These are phyloP conservation scores for Thunnus thynnus DNA, from an alignment of 2,113 vertebrate species.

Conservation along the genomic window DNA sequence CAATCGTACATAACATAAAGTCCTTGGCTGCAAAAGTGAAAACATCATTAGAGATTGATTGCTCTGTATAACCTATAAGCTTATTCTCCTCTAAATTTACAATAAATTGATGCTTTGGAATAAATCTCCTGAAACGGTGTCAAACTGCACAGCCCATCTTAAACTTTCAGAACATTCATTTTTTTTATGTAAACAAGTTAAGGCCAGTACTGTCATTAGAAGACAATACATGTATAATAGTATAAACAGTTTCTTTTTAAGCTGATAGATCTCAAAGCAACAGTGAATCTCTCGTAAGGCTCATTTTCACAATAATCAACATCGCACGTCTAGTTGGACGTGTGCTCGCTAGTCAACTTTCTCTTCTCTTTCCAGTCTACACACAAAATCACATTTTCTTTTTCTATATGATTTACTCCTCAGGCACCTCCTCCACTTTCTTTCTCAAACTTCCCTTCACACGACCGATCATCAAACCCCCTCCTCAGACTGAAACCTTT, in stretches of 20 bases:
- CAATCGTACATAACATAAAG: constrained; percentile 36
- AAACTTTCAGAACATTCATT: constrained; percentile 38
- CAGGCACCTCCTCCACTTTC: neutral
- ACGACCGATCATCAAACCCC: neutral
- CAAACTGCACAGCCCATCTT: constrained; percentile 55
- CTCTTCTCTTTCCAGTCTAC: neutral
- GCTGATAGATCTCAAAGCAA: constrained; percentile 40
- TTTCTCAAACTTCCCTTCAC: constrained; percentile 1
- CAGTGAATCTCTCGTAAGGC: constrained; percentile 64
- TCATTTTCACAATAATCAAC: constrained; percentile 40
- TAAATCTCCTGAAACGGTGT: constrained; percentile 52
- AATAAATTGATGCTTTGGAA: constrained; percentile 57
- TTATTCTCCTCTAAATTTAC: constrained; percentile 25
- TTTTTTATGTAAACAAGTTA: constrained; percentile 81
- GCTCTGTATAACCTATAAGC: neutral
- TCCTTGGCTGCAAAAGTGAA: constrained; percentile 68
- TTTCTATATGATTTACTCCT: neutral
- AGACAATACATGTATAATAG: constrained; percentile 50
- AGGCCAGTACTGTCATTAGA: constrained; percentile 74
- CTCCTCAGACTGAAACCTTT: constrained; percentile 3
- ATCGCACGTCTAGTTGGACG: constrained; percentile 20
- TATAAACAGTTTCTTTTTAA: constrained; percentile 54
- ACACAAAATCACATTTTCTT: constrained; percentile 1
- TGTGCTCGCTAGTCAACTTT: constrained; percentile 26
- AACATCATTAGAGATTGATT: constrained; percentile 19